Percentiles rank a stretch among this genome's conserved stretches.
These are phyloP conservation scores for Sturnira hondurensis DNA, from an alignment of 2,113 vertebrate genomes.

Conservation along the genomic window DNA sequence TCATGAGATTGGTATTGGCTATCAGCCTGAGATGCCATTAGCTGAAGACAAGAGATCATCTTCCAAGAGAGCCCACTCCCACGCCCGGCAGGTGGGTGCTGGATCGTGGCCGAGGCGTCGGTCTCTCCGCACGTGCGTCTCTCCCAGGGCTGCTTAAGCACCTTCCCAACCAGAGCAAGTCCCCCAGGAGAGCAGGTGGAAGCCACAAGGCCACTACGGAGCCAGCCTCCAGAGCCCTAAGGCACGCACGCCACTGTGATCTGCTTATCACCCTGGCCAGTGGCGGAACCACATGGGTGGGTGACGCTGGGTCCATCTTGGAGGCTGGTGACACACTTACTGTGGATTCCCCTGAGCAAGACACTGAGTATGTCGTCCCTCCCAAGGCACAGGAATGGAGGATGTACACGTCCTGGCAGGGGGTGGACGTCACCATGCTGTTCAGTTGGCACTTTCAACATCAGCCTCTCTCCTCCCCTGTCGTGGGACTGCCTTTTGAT, in stretches of 20 bases:
- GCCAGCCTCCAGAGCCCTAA: neutral
- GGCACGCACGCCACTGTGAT: neutral
- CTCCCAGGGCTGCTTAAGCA: neutral
- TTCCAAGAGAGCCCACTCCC: neutral
- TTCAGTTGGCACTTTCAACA: neutral
- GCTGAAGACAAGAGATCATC: neutral
- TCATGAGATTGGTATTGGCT: neutral
- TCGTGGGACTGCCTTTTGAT: neutral
- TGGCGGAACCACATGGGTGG: neutral
- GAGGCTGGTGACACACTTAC: neutral
- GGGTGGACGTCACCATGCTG: neutral
- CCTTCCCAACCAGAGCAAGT: neutral
- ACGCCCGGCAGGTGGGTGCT: neutral
- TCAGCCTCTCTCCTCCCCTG: neutral
- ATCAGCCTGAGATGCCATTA: neutral
- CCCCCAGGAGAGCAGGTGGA: neutral
- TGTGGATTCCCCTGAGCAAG: neutral
- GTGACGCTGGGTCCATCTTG: neutral
- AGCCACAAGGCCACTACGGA: neutral
- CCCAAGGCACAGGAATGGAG: neutral
- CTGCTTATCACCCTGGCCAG: neutral
- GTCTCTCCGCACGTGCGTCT: neutral
- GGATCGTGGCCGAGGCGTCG: neutral
- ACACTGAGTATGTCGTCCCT: neutral
- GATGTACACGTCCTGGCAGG: neutral